Evolutionary conservation across 1,140 invertebrate species (phyloP), one percentile per base, ranked within the genome.

Genomic region (Pemphigus obesinymphae): DNA sequence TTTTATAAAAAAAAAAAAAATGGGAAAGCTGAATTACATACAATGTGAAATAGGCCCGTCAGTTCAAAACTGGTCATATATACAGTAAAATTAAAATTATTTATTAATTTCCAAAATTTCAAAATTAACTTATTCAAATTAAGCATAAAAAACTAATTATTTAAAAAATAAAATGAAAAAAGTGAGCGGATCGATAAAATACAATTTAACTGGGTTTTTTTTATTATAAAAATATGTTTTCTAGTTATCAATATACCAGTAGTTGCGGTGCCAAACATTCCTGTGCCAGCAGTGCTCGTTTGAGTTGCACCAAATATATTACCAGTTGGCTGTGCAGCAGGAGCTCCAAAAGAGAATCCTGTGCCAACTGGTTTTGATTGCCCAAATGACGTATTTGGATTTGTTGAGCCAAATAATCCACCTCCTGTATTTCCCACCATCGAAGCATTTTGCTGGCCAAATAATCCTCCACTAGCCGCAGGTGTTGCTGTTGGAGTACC

Each of bases 291-390:
- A 58, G 89, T 88, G 40, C 87, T 87, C 13, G 90, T 86, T 84
- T 91, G 91, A 63, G 76, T 37, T 26, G 76, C 31, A 0, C 92
- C 92, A 86, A 94, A 94, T 11, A 90, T 84, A 83, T 61, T 89
- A 72, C 85, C 87, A 58, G 85, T 84, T 84, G 87, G 89, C 85
- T 85, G 89, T 82, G 80, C 85, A 26, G 85, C 85, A 83, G 86
- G 88, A 81, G 86, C 87, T 15, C 88, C 83, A 84, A 84, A 84
- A 75, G 66, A 83, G 61, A 58, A 84, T 76, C 83, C 82, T 48
- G 88, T 86, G 13, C 88, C 87, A 43, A 88, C 83, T 31, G 75
- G 86, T 4, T 87, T 84, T 2, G 88, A 87, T 85, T 91, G 91
- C 85, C 91, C 90, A 13, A 88, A 88, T 31, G 82, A 93, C 0